Evolutionary conservation across 2,113 vertebrate genomes (phyloP).

Genomic region (Perca fluviatilis): DNA sequence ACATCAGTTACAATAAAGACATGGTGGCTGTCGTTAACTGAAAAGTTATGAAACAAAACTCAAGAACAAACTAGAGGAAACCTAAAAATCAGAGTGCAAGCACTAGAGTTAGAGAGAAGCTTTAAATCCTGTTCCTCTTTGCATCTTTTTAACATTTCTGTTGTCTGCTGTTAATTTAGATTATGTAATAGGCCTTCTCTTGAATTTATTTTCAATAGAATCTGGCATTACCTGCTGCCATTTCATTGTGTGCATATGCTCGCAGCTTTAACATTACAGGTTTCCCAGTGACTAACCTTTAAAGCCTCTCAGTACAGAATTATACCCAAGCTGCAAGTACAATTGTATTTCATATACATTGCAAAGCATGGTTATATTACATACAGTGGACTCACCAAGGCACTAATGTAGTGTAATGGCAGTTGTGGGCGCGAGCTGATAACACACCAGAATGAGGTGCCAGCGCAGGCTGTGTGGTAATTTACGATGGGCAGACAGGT

Average conservation of each 20-base stretch:
- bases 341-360: neutral
- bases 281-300: neutral
- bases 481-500: constrained; percentile 70
- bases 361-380: constrained; percentile 7
- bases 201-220: neutral
- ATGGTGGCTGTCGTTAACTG: neutral
- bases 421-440: constrained; percentile 48
- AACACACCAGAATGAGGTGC: constrained; percentile 60
- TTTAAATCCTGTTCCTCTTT: neutral
- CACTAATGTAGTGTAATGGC: constrained; percentile 44
- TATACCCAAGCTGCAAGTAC: neutral
- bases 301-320: neutral
- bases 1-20: neutral
- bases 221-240: neutral
- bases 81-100: too few species aligned
- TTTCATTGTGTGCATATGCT: neutral
- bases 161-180: neutral
- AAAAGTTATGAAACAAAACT: neutral
- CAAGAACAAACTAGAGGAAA: neutral
- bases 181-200: neutral
- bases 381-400: constrained; percentile 19
- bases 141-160: neutral
- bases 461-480: constrained; percentile 49
- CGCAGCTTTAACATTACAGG: neutral
- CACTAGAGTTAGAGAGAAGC: neutral